Conservation (phyloP, 2,113 vertebrate genomes). For the Caloenas nicobarica region DNA sequence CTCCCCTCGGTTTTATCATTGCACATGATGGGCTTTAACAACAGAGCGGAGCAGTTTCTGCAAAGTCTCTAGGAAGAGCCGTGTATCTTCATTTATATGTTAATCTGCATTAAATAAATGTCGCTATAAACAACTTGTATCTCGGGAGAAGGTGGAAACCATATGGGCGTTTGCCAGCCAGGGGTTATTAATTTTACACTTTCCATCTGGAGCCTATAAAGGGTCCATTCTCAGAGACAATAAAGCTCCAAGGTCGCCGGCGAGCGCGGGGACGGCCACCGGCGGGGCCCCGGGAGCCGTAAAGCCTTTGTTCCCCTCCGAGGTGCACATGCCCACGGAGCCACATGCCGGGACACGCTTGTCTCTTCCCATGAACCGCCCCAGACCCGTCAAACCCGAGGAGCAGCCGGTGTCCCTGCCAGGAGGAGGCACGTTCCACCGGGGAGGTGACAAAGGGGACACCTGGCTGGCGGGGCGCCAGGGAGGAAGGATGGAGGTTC, state of each 20-base stretch:
- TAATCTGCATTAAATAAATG: slow-evolving; percentile 71
- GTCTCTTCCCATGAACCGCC: neutral
- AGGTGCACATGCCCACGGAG: neutral
- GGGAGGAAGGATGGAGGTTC: neutral
- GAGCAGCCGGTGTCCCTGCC: neutral
- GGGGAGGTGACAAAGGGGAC: neutral
- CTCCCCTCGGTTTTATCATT: neutral
- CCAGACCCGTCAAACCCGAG: neutral
- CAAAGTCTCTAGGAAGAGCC: slow-evolving; percentile 22
- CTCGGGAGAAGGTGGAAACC: slow-evolving; percentile 60
- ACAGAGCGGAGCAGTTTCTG: neutral
- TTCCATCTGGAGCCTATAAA: slow-evolving; percentile 79
- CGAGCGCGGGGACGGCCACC: slow-evolving; percentile 18
- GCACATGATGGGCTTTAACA: neutral
- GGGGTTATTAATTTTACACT: slow-evolving; percentile 76
- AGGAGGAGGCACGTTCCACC: neutral
- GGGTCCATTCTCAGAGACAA: slow-evolving; percentile 58
- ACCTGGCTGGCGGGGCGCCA: neutral
- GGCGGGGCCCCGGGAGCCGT: neutral
- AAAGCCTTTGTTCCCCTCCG: slow-evolving; percentile 2
- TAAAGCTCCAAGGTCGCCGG: slow-evolving; percentile 67
- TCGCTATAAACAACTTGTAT: slow-evolving; percentile 61
- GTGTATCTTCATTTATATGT: slow-evolving; percentile 68
- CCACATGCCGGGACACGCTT: neutral
- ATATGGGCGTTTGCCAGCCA: slow-evolving; percentile 65